Conservation (phyloP, 1,140 invertebrate species). For the Macrobrachium rosenbergii region DNA sequence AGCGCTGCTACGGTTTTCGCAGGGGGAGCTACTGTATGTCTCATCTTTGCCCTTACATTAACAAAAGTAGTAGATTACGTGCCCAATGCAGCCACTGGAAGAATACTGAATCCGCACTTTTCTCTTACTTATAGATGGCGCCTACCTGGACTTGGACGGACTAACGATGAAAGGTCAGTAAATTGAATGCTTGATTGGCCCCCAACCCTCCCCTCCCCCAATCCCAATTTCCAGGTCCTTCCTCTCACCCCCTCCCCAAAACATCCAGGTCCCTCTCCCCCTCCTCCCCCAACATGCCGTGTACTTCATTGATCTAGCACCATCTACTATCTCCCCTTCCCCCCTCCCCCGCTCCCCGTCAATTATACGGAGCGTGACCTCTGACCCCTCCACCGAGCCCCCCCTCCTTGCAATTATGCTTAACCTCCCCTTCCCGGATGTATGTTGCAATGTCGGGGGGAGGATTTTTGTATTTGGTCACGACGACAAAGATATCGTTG, state of each 20-base stretch:
- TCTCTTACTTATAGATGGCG: constrained; percentile 23
- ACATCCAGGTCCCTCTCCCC: constrained; percentile 10
- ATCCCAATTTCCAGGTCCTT: background rate
- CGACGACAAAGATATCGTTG: no score
- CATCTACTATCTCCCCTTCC: background rate
- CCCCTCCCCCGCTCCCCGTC: background rate
- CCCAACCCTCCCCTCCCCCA: background rate
- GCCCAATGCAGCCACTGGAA: background rate
- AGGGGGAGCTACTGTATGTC: no score
- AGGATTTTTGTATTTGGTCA: no score
- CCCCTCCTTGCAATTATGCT: no score
- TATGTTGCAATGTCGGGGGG: no score
- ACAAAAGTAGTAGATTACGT: no score
- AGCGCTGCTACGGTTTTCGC: no score
- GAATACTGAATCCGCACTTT: background rate
- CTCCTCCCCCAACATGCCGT: background rate
- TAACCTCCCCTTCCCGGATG: no score
- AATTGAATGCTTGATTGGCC: no score
- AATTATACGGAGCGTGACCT: no score
- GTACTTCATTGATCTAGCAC: background rate
- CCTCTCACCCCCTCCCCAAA: constrained; percentile 19
- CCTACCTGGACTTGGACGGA: constrained; percentile 31
- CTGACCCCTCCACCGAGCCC: no score
- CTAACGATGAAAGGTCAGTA: constrained; percentile 38
- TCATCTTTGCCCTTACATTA: no score